A percentile compares a stretch with the other conserved stretches of the same genome.
Evolutionary conservation across 2,797 vertebrate genomes (phyloP).

Genomic region (Ciconia nigra): DNA sequence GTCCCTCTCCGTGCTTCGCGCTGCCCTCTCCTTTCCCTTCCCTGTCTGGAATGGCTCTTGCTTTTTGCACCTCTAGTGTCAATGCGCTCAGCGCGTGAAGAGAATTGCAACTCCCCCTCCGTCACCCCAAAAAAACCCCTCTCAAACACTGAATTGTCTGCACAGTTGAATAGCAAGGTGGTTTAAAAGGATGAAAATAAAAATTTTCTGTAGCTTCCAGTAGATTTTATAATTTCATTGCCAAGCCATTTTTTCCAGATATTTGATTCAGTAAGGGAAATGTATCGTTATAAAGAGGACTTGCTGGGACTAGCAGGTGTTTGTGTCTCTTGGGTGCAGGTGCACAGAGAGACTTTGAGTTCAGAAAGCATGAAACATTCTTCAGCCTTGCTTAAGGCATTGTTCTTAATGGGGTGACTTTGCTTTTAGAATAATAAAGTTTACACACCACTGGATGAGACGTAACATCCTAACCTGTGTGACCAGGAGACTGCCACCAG

Average conservation of each 20-base stretch:
- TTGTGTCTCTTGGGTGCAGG: background rate
- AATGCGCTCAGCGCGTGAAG: background rate
- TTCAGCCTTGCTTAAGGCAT: background rate
- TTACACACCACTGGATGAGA: background rate
- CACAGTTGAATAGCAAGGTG: background rate
- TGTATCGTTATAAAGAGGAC: background rate
- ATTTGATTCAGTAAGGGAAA: background rate
- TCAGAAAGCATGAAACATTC: background rate
- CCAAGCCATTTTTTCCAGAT: background rate
- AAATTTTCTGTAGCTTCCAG: background rate
- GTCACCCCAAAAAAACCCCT: background rate
- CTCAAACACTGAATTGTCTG: background rate
- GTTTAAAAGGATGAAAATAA: background rate
- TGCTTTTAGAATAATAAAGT: background rate
- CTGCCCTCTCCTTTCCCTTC: slow-evolving; percentile 23
- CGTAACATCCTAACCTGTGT: background rate
- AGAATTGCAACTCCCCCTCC: background rate
- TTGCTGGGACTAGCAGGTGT: background rate
- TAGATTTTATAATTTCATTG: background rate
- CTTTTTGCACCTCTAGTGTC: background rate
- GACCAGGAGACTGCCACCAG: background rate
- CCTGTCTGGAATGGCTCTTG: background rate
- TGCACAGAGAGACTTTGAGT: background rate
- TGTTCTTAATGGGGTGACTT: background rate
- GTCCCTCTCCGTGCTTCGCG: background rate